phyloP scores from a whole-genome alignment of 1,140 invertebrate genomes.

The Dinoponera quadriceps region DNA sequence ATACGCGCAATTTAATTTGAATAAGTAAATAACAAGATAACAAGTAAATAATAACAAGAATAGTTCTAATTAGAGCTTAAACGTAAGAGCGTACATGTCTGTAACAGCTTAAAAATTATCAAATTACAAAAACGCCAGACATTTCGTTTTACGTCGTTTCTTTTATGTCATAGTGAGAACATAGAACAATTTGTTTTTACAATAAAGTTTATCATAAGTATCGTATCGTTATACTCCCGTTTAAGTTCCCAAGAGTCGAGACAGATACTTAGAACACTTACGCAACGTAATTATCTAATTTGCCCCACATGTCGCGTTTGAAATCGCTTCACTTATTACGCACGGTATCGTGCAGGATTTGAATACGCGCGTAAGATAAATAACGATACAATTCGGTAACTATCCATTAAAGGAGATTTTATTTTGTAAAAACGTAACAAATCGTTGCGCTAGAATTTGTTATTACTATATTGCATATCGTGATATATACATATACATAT shows the following conservation, averaged over 20 bases:
- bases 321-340: background rate
- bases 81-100: too few relatives aligned
- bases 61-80: too few relatives aligned
- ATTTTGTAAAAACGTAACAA: slow-evolving; percentile 56
- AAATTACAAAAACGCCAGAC: too few relatives aligned
- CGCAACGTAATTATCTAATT: background rate
- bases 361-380: background rate
- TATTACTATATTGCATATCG: background rate
- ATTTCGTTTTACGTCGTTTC: too few relatives aligned
- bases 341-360: background rate
- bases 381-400: slow-evolving; percentile 4
- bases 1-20: slow-evolving; percentile 1
- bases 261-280: background rate
- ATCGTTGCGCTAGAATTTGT: slow-evolving; percentile 36
- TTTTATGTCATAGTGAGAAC: too few relatives aligned
- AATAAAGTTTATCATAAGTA: too few relatives aligned
- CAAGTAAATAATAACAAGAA: background rate
- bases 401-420: slow-evolving; percentile 37
- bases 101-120: too few relatives aligned
- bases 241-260: too few relatives aligned
- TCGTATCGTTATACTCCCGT: too few relatives aligned
- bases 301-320: background rate
- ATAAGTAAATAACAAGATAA: slow-evolving; percentile 1
- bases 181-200: too few relatives aligned
- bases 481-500: background rate